These are phyloP conservation scores for Myotis planiceps DNA, from an alignment of 2,797 vertebrate species.

Conservation along the genomic window DNA sequence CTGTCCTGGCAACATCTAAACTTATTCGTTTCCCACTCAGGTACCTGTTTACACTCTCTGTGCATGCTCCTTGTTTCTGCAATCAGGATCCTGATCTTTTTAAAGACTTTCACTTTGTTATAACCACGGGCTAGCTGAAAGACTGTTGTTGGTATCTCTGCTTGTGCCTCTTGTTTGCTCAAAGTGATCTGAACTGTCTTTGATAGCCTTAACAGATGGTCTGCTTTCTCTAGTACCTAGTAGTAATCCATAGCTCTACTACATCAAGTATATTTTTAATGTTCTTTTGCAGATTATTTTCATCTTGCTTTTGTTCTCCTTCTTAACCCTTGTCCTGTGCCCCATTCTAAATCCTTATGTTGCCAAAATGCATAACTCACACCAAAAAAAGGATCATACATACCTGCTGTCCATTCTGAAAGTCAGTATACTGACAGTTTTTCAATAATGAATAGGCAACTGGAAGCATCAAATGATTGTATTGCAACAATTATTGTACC, in stretches of 20 bases:
- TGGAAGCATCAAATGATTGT: neutral
- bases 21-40: neutral
- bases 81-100: neutral
- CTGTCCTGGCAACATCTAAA: neutral
- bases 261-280: neutral
- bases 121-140: neutral
- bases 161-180: neutral
- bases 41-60: neutral
- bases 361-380: neutral
- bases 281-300: neutral
- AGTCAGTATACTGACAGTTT: neutral
- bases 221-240: neutral
- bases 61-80: neutral
- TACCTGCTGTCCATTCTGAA: neutral
- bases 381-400: neutral
- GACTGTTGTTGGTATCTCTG: neutral
- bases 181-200: neutral
- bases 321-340: neutral
- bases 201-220: neutral
- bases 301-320: neutral
- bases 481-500: neutral
- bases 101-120: slow-evolving; percentile 33
- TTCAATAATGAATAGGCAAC: neutral
- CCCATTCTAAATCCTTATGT: neutral
- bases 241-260: neutral